A percentile compares a stretch with the other conserved stretches of the same genome.
Evolutionary conservation across 1,140 invertebrate genomes (phyloP).

Genomic region (Cataglyphis hispanica): DNA sequence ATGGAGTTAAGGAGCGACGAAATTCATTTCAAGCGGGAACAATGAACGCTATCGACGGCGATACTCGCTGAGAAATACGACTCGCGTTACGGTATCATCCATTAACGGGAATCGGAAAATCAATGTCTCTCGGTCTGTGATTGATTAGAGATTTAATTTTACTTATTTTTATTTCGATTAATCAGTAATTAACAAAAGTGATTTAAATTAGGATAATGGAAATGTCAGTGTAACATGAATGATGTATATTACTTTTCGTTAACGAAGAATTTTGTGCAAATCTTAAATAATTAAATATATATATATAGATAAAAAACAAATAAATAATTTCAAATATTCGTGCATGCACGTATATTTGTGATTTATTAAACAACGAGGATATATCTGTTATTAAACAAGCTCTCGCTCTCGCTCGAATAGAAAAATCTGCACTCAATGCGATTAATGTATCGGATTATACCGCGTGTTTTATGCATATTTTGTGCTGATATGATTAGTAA

Average conservation of each 20-base stretch:
- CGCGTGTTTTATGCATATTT: slow-evolving; percentile 16
- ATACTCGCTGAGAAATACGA: slow-evolving; percentile 32
- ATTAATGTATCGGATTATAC: slow-evolving; percentile 35
- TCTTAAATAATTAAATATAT: not conserved
- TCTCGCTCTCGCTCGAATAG: not conserved
- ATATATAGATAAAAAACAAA: not conserved
- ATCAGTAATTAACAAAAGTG: not conserved
- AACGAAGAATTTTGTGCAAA: not conserved
- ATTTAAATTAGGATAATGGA: not conserved
- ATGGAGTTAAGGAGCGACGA: slow-evolving; percentile 59
- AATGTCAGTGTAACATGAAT: not conserved
- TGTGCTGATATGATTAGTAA: slow-evolving; percentile 36
- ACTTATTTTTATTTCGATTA: not conserved
- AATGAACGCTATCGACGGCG: slow-evolving; percentile 65
- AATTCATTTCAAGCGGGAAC: slow-evolving; percentile 61
- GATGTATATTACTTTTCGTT: not conserved
- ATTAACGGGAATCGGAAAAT: slow-evolving; percentile 46
- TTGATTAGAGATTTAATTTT: not conserved
- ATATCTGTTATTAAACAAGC: slow-evolving; percentile 2
- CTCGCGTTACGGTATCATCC: slow-evolving; percentile 36
- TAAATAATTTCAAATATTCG: not conserved
- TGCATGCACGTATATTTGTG: not conserved
- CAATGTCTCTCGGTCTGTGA: slow-evolving; percentile 20
- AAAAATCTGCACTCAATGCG: slow-evolving; percentile 17
- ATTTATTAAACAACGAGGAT: slow-evolving; percentile 20